Evolutionary conservation across 2,888 invertebrate genomes (phyloP).

Genomic region (Microctonus aethiopoides): DNA sequence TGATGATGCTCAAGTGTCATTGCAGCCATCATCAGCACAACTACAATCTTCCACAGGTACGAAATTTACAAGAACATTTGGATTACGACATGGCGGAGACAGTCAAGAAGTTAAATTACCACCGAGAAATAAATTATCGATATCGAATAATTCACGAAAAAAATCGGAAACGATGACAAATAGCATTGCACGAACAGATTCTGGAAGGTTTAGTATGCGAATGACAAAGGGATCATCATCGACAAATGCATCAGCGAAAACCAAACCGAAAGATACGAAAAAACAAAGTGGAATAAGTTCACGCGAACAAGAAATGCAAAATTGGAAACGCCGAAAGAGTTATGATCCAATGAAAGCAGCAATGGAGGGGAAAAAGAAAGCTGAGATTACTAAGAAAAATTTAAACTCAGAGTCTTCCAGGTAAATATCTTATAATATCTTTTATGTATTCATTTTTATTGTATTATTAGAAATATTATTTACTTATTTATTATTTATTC

Average conservation of each 20-base stretch:
- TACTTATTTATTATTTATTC: neutral
- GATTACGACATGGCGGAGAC: slow-evolving; percentile 71
- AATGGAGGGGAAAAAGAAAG: slow-evolving; percentile 81
- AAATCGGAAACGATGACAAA: slow-evolving; percentile 49
- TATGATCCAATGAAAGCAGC: slow-evolving; percentile 97
- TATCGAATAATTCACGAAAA: slow-evolving; percentile 1
- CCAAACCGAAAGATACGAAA: slow-evolving; percentile 52
- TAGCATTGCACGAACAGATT: slow-evolving; percentile 54
- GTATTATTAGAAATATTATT: neutral
- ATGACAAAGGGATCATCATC: slow-evolving; percentile 43
- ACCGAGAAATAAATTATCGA: slow-evolving; percentile 2
- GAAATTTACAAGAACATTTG: slow-evolving; percentile 53
- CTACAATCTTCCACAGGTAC: slow-evolving; percentile 47
- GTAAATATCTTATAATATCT: slow-evolving; percentile 42
- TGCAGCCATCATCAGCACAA: neutral
- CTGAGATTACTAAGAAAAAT: slow-evolving; percentile 56
- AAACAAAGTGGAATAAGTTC: slow-evolving; percentile 70
- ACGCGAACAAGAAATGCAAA: slow-evolving; percentile 88
- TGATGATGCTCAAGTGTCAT: slow-evolving; percentile 51
- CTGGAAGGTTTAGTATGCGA: slow-evolving; percentile 55
- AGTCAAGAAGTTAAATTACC: slow-evolving; percentile 64
- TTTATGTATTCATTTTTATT: slow-evolving; percentile 13
- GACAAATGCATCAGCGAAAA: slow-evolving; percentile 46
- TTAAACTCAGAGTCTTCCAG: slow-evolving; percentile 56
- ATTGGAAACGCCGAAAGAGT: slow-evolving; percentile 95